Percentiles rank a stretch among this genome's conserved stretches.
Evolutionary conservation across 2,113 vertebrate genomes (phyloP).

Genomic region (Donacobius atricapilla): DNA sequence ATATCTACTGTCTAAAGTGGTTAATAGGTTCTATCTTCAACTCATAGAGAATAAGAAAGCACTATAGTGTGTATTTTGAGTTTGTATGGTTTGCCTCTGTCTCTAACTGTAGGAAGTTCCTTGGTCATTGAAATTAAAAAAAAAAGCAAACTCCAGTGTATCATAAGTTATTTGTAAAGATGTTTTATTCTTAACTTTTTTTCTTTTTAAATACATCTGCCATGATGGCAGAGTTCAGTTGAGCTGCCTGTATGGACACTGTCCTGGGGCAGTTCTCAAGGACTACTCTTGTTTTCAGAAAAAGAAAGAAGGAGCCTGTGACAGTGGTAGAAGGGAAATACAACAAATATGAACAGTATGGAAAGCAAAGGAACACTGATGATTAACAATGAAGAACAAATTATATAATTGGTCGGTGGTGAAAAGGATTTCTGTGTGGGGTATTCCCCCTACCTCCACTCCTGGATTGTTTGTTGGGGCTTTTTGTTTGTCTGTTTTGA

Average conservation of each 20-base stretch:
- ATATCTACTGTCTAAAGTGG: neutral
- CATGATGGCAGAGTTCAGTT: neutral
- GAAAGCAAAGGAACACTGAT: neutral
- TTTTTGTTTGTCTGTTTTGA: neutral
- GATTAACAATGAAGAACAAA: neutral
- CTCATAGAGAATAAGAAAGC: neutral
- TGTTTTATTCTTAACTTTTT: neutral
- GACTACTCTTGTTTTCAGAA: neutral
- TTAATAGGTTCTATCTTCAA: neutral
- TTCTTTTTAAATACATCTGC: neutral
- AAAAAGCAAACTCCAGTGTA: neutral
- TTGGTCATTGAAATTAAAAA: neutral
- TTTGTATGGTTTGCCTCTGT: neutral
- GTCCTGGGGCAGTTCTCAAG: neutral
- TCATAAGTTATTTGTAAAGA: neutral
- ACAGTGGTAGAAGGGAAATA: neutral
- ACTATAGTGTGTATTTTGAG: neutral
- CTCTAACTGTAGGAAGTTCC: neutral
- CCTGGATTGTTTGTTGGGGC: neutral
- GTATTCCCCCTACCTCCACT: neutral
- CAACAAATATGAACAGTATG: neutral
- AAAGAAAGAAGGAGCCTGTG: neutral
- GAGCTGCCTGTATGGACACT: neutral
- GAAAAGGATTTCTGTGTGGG: neutral
- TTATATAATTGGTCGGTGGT: neutral